Percentiles rank a stretch among this genome's conserved stretches.
Conservation (phyloP, 2,888 invertebrate genomes). For the Marasmarcha lunaedactyla region DNA sequence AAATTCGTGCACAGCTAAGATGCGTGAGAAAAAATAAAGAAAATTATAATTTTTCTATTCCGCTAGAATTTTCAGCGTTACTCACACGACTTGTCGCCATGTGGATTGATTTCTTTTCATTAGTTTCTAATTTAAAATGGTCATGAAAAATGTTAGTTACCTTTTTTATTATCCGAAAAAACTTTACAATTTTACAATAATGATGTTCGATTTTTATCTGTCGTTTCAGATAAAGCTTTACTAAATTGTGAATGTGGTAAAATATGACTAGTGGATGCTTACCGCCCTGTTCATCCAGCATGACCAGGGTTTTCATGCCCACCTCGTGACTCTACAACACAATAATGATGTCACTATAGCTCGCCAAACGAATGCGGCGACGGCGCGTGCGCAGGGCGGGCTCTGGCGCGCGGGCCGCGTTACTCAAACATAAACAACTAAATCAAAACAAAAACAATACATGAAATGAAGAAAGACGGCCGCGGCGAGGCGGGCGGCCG, state of each 20-base stretch:
- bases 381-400: conserved; percentile 27
- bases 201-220: conserved; percentile 53
- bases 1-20: conserved; percentile 65
- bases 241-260: conserved; percentile 65
- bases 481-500: conserved; percentile 25
- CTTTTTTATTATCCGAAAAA: conserved; percentile 54
- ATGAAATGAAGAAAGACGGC: conserved; percentile 38
- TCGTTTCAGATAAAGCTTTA: conserved; percentile 64
- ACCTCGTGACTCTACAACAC: conserved; percentile 98
- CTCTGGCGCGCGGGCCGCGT: conserved; percentile 10
- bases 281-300: conserved; percentile 99
- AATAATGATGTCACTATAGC: conserved; percentile 72
- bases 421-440: conserved; percentile 36
- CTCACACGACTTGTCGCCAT: not conserved
- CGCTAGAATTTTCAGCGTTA: not conserved
- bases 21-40: conserved; percentile 63
- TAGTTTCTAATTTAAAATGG: conserved; percentile 41
- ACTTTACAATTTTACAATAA: conserved; percentile 51
- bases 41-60: conserved; percentile 25
- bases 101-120: conserved; percentile 32
- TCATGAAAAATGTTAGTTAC: conserved; percentile 52
- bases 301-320: conserved; percentile 99
- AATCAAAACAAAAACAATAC: conserved; percentile 48
- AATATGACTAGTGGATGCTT: conserved; percentile 79
- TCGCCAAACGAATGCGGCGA: conserved; percentile 60